These are phyloP conservation scores for Orgyia antiqua DNA, from an alignment of 2,888 invertebrate genomes.

Conservation along the genomic window DNA sequence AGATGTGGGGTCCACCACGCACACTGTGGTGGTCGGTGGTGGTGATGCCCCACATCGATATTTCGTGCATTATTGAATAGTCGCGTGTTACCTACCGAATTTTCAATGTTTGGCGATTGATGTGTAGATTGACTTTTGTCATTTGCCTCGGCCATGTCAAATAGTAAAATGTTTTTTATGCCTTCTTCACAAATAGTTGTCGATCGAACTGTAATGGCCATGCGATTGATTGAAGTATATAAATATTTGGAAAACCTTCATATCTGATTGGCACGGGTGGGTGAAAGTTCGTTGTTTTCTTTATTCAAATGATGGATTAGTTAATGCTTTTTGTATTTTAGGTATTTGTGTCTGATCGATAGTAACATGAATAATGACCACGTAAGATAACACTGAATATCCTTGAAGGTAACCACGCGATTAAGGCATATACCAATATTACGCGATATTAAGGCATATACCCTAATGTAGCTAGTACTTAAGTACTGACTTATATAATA, in stretches of 20 bases:
- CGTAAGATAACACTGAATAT: constrained; percentile 10
- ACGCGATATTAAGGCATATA: too few relatives aligned
- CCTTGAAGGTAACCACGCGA: too few relatives aligned
- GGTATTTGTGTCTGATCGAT: constrained; percentile 27
- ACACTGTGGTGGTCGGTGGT: constrained; percentile 32
- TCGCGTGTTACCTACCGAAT: constrained; percentile 75
- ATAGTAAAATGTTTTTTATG: constrained; percentile 73
- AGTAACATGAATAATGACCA: constrained; percentile 21
- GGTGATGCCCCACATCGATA: constrained; percentile 75
- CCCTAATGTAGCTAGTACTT: too few relatives aligned
- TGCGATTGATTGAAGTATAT: constrained; percentile 57
- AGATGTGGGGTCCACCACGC: constrained; percentile 48
- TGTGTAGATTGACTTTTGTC: constrained; percentile 78
- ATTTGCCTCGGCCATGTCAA: constrained; percentile 74
- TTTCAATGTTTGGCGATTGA: constrained; percentile 77
- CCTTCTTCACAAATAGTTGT: constrained; percentile 65
- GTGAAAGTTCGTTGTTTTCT: constrained; percentile 57
- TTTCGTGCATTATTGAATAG: constrained; percentile 74
- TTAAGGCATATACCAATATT: too few relatives aligned
- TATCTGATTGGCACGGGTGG: constrained; percentile 71
- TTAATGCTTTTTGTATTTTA: constrained; percentile 15
- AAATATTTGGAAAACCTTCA: constrained; percentile 38
- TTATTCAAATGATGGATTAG: constrained; percentile 37
- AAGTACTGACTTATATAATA: too few relatives aligned
- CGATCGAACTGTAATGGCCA: constrained; percentile 64